Base-by-base conservation (phyloP, 2,888 invertebrate species). In the Macropis europaea region DNA sequence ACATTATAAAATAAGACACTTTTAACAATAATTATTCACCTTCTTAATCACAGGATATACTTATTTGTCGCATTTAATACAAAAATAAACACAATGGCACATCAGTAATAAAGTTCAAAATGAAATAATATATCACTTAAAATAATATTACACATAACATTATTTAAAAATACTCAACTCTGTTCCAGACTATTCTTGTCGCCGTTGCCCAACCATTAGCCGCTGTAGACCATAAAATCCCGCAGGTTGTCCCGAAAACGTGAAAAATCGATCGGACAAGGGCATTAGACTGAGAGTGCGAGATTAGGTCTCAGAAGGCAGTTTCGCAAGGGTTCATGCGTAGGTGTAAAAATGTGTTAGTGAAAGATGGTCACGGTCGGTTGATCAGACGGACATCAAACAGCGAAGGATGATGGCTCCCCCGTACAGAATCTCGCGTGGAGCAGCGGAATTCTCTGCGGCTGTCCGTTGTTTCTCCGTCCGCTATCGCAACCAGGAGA, bases 331-430 rank as follows among this genome's bases (percentile, higher is more conserved):
- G 43, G 59, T 57, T 60, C 47, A 9, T 30, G 64, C 73, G 73
- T 77, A 76, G 77, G 77, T 71, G 77, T 71, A 77, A 76, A 73
- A 77, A 77, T 70, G 59, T 34, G 47, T 59, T 61, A 36, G 68
- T 60, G 64, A 66, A 62, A 60, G 67, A 78, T 73, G 63, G 67
- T 78, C 69, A 71, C 71, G 73, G 52, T 73, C 66, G 64, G 64
- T 76, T 69, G 70, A 66, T 70, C 78, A 54, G 42, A 47, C 53
- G 70, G 82, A 76, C 76, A 75, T 74, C 82, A 72, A 73, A 75
- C 62, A 57, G 77, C 56, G 77, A 76, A 53, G 56, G 73, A 62
- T 76, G 77, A 77, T 77, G 77, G 69, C 74, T 71, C 69, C 74
- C 56, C 56, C 77, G 54, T 61, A 67, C 68, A 19, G 42, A 40